Percentiles rank a stretch among this genome's conserved stretches.
These are phyloP conservation scores for Drosophila picticornis DNA, from an alignment of 2,888 invertebrate species.

Conservation along the genomic window DNA sequence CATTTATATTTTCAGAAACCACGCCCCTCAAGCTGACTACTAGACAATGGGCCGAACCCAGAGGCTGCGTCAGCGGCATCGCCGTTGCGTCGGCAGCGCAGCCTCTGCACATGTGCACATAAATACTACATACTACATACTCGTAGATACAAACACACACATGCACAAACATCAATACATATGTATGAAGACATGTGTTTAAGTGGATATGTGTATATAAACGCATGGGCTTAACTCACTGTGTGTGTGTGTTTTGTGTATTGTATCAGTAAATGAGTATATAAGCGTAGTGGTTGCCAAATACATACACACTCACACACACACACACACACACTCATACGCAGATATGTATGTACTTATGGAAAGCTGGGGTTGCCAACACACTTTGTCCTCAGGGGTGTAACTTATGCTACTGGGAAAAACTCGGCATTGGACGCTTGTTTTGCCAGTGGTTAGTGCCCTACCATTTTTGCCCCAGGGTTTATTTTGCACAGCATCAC, in stretches of 20 bases:
- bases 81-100: constrained; percentile 65
- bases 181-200: constrained; percentile 20
- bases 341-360: constrained; percentile 25
- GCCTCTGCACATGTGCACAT: constrained; percentile 58
- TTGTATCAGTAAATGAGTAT: constrained; percentile 33
- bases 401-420: constrained; percentile 84
- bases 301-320: constrained; percentile 13
- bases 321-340: background rate
- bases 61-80: constrained; percentile 73
- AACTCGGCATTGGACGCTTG: constrained; percentile 80
- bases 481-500: constrained; percentile 61
- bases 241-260: constrained; percentile 17
- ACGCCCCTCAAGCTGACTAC: constrained; percentile 82
- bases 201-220: constrained; percentile 7
- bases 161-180: constrained; percentile 8
- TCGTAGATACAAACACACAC: constrained; percentile 16
- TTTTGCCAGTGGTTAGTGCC: constrained; percentile 69
- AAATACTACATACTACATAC: constrained; percentile 20
- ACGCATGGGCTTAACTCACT: constrained; percentile 21
- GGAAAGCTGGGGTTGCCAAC: constrained; percentile 70
- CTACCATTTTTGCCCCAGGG: constrained; percentile 60
- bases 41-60: constrained; percentile 81
- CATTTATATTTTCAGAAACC: constrained; percentile 84
- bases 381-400: constrained; percentile 80
- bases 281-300: constrained; percentile 56